These are phyloP conservation scores for Pseudopodoces humilis DNA, from an alignment of 2,113 vertebrate species.

Conservation along the genomic window DNA sequence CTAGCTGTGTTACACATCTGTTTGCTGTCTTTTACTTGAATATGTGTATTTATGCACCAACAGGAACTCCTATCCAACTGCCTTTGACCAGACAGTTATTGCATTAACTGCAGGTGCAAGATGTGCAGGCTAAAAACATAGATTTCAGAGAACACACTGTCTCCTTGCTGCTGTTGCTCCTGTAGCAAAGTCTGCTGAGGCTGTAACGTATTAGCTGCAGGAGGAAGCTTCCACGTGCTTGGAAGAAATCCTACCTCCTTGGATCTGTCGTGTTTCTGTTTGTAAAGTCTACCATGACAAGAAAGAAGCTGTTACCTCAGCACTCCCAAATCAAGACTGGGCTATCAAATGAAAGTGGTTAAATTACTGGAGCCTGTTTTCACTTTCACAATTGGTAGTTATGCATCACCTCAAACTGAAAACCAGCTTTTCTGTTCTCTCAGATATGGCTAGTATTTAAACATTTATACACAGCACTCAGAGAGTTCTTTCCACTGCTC, in stretches of 20 bases:
- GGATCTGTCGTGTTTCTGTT: background rate
- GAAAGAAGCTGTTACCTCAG: background rate
- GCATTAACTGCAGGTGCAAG: background rate
- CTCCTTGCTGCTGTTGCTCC: background rate
- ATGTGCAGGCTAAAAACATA: background rate
- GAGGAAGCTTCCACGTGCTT: background rate
- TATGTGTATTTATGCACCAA: rapidly evolving
- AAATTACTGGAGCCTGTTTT: background rate
- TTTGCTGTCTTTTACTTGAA: background rate
- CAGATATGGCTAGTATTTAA: constrained; percentile 9
- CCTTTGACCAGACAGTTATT: background rate
- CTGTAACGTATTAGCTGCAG: background rate
- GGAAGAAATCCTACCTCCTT: background rate
- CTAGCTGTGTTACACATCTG: background rate
- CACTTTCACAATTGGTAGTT: background rate
- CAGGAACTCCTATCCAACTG: background rate
- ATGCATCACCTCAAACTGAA: background rate
- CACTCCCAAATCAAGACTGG: background rate
- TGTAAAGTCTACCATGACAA: background rate
- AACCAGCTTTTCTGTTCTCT: constrained; percentile 2
- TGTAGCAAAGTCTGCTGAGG: background rate
- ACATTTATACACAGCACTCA: background rate
- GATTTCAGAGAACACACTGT: background rate
- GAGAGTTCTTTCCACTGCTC: background rate
- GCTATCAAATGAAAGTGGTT: background rate